Evolutionary conservation across 2,797 vertebrate genomes (phyloP).

Genomic region (Lemur catta): DNA sequence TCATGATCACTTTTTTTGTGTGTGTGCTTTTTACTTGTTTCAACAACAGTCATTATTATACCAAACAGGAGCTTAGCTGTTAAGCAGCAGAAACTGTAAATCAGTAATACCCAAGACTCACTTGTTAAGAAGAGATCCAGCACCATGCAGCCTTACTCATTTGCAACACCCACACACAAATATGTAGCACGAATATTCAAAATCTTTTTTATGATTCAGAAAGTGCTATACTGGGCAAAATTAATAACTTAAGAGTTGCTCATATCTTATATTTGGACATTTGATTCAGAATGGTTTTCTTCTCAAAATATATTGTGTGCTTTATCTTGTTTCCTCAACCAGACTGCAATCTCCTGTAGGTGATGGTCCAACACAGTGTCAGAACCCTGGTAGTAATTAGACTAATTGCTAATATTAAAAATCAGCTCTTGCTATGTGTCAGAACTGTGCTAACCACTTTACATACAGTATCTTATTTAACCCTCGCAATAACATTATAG

Average conservation of each 20-base stretch:
- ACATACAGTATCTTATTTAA: not conserved
- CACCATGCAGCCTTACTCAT: not conserved
- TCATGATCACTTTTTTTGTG: not conserved
- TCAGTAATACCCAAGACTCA: not conserved
- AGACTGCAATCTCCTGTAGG: not conserved
- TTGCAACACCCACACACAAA: not conserved
- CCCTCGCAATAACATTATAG: not conserved
- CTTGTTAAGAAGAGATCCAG: not conserved
- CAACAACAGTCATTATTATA: not conserved
- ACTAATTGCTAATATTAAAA: not conserved
- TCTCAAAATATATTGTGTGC: not conserved
- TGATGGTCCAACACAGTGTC: not conserved
- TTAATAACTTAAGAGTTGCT: not conserved
- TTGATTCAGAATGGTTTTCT: constrained; percentile 8
- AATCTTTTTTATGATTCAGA: not conserved
- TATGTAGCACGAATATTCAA: not conserved
- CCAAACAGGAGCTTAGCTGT: not conserved
- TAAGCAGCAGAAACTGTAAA: not conserved
- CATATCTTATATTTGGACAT: constrained; percentile 24
- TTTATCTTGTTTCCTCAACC: constrained; percentile 37
- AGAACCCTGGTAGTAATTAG: not conserved
- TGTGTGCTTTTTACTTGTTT: constrained; percentile 22
- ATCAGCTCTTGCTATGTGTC: not conserved
- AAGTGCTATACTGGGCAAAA: not conserved
- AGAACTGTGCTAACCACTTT: not conserved